These are phyloP conservation scores for Lithobates pipiens DNA, from an alignment of 2,797 vertebrate genomes.

Conservation along the genomic window DNA sequence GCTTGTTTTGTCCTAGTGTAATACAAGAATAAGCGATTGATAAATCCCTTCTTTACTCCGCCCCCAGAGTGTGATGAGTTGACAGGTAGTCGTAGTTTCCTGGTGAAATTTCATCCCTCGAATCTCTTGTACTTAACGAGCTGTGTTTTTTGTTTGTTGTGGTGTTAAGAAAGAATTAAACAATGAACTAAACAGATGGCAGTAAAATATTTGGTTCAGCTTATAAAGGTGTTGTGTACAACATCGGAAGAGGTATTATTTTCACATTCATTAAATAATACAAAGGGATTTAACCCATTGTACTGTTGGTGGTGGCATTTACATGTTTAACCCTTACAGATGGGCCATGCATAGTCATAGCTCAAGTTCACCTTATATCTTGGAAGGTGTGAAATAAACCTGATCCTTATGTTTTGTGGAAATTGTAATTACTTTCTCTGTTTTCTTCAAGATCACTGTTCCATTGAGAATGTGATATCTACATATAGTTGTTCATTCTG, in stretches of 20 bases:
- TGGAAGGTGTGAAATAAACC: neutral
- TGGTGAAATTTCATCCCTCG: constrained; percentile 91
- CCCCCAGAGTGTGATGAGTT: constrained; percentile 30
- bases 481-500: neutral
- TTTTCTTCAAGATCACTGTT: neutral
- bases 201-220: constrained; percentile 57
- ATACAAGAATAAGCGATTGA: constrained; percentile 36
- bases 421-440: constrained; percentile 18
- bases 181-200: constrained; percentile 68
- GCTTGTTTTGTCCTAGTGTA: constrained; percentile 11
- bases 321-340: constrained; percentile 20
- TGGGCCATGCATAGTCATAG: too few relatives aligned
- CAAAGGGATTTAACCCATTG: constrained; percentile 39
- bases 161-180: constrained; percentile 82
- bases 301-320: neutral
- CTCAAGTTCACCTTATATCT: neutral
- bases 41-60: constrained; percentile 26
- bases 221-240: constrained; percentile 48
- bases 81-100: constrained; percentile 66
- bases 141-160: constrained; percentile 79
- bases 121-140: constrained; percentile 74
- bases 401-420: neutral
- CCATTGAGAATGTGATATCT: neutral
- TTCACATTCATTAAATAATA: constrained; percentile 53
- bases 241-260: constrained; percentile 44